Conservation (phyloP, 1,140 invertebrate genomes). For the Mactra quadrangularis region DNA sequence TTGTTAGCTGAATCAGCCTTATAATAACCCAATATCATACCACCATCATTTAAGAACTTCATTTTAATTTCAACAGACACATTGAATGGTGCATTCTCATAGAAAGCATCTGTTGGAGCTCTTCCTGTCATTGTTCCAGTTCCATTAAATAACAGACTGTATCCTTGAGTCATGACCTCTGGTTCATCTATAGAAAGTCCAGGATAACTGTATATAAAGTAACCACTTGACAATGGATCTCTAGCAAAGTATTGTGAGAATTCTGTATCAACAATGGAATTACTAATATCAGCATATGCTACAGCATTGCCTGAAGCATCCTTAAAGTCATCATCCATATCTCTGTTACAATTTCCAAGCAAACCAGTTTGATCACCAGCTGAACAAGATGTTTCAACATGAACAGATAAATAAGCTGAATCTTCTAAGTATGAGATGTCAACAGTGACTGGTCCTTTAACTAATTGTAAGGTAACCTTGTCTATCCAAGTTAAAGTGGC, state of each 20-base stretch:
- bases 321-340: conserved; percentile 64
- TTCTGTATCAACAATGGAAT: conserved; percentile 36
- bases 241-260: conserved; percentile 34
- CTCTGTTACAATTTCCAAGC: conserved; percentile 65
- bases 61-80: conserved; percentile 60
- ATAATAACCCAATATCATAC: conserved; percentile 60
- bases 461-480: conserved; percentile 50
- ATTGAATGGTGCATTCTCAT: conserved; percentile 39
- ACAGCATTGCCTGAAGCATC: background rate
- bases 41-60: conserved; percentile 37
- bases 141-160: conserved; percentile 59
- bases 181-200: conserved; percentile 25
- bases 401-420: conserved; percentile 35
- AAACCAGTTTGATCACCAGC: conserved; percentile 52
- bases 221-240: background rate
- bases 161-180: conserved; percentile 19
- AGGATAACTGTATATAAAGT: conserved; percentile 60
- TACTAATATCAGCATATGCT: conserved; percentile 38
- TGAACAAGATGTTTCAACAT: conserved; percentile 12
- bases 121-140: conserved; percentile 53
- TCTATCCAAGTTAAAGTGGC: conserved; percentile 46
- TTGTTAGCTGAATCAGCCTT: conserved; percentile 31
- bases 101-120: conserved; percentile 32
- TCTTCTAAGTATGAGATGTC: conserved; percentile 50
- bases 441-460: conserved; percentile 12